These are phyloP conservation scores for Ceratitis capitata DNA, from an alignment of 1,140 invertebrate species.

Conservation along the genomic window DNA sequence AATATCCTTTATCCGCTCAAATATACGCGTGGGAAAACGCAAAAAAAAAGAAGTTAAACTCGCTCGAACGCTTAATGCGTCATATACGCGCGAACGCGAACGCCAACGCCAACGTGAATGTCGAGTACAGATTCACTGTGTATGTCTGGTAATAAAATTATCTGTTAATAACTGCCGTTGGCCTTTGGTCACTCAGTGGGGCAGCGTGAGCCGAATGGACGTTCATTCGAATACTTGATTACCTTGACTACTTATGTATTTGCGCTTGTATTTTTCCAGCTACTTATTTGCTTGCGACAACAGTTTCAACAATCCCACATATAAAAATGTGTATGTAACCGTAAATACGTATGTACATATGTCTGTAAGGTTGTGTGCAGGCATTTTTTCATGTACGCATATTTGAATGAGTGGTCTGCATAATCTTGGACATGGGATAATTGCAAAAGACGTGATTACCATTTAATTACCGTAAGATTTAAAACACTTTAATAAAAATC, in stretches of 20 bases:
- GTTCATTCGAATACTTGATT: neutral
- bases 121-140: neutral
- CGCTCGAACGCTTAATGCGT: neutral
- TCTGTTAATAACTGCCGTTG: conserved; percentile 35
- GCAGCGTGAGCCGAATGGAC: neutral
- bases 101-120: neutral
- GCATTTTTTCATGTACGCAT: neutral
- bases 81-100: neutral
- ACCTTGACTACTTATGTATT: neutral
- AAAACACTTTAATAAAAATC: conserved; percentile 13
- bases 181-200: conserved; percentile 2
- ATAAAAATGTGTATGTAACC: neutral
- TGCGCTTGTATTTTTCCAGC: neutral
- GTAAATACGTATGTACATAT: neutral
- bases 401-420: neutral
- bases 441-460: conserved; percentile 20
- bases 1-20: neutral
- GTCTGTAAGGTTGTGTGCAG: no score
- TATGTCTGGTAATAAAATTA: conserved; percentile 14
- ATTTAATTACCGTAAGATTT: conserved; percentile 15
- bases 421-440: neutral
- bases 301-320: no score
- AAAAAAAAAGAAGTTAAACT: no score
- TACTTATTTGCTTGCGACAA: conserved; percentile 4
- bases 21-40: neutral